A percentile compares a stretch with the other conserved stretches of the same genome.
These are phyloP conservation scores for Hippasteria phrygiana DNA, from an alignment of 53 echinoderm and acorn worm genomes.

Conservation along the genomic window DNA sequence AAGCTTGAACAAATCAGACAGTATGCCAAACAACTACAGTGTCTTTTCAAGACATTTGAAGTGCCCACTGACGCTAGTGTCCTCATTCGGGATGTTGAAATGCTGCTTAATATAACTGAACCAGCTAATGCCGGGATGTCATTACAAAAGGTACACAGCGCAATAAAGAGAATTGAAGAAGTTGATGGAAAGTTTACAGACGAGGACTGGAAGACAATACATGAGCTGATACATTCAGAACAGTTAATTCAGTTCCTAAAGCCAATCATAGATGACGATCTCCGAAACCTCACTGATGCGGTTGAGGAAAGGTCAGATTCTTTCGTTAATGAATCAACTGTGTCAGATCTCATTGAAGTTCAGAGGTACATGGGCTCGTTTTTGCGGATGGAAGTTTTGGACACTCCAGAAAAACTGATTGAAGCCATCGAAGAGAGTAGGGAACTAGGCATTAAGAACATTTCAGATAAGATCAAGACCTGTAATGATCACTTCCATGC, in stretches of 20 bases:
- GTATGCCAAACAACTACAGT: slow-evolving; percentile 44
- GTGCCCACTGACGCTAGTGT: slow-evolving; percentile 6
- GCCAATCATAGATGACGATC: slow-evolving; percentile 63
- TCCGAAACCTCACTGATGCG: slow-evolving; percentile 70
- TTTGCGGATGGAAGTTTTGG: slow-evolving; percentile 25
- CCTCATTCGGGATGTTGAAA: slow-evolving; percentile 16
- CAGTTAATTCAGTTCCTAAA: slow-evolving; percentile 58
- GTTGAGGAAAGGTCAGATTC: slow-evolving; percentile 70
- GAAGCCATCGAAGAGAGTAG: slow-evolving; percentile 49
- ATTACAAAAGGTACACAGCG: slow-evolving; percentile 45
- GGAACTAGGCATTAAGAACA: slow-evolving; percentile 41
- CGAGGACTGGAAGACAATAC: slow-evolving; percentile 58
- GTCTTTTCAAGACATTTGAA: slow-evolving; percentile 53
- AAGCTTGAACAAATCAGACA: slow-evolving; percentile 6
- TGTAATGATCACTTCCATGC: slow-evolving; percentile 64
- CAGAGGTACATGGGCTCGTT: slow-evolving; percentile 59
- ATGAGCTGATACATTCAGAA: slow-evolving; percentile 46
- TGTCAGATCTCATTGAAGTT: slow-evolving; percentile 71
- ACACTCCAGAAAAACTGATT: slow-evolving; percentile 62
- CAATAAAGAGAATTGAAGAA: slow-evolving; percentile 46
- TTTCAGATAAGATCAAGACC: slow-evolving; percentile 63
- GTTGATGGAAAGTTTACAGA: slow-evolving; percentile 47
- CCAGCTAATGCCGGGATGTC: not conserved
- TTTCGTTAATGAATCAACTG: slow-evolving; percentile 63
- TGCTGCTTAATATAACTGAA: slow-evolving; percentile 11